Conservation (phyloP, 2,113 vertebrate genomes). For the Pseudonaja textilis region DNA sequence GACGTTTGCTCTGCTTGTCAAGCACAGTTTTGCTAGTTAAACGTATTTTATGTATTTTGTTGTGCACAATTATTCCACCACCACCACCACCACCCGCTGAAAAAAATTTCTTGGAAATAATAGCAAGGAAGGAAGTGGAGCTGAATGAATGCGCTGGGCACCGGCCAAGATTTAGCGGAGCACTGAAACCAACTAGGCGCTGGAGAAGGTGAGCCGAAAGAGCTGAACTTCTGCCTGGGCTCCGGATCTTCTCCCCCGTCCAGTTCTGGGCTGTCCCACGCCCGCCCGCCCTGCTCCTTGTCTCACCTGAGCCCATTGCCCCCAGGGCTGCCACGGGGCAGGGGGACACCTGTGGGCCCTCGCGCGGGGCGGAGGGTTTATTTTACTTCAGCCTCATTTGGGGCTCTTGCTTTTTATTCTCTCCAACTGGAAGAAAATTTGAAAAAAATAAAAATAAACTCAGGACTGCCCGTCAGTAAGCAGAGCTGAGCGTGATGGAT, state of each 20-base stretch:
- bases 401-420: neutral
- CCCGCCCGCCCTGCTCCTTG: neutral
- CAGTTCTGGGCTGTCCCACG: neutral
- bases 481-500: neutral
- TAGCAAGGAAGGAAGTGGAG: neutral
- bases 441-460: neutral
- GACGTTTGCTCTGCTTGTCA: neutral
- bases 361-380: neutral
- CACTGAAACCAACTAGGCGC: neutral
- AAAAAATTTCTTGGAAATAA: neutral
- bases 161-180: neutral
- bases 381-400: neutral
- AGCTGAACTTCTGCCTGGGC: neutral
- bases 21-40: neutral
- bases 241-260: neutral
- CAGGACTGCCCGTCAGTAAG: neutral
- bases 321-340: neutral
- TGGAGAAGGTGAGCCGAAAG: neutral
- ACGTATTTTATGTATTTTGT: neutral
- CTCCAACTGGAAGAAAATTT: neutral
- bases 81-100: no score
- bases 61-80: neutral
- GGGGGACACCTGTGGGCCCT: neutral
- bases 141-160: neutral
- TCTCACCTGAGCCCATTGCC: neutral